These are phyloP conservation scores for Danaus melanippus DNA, from an alignment of 1,140 invertebrate genomes.

Conservation along the genomic window DNA sequence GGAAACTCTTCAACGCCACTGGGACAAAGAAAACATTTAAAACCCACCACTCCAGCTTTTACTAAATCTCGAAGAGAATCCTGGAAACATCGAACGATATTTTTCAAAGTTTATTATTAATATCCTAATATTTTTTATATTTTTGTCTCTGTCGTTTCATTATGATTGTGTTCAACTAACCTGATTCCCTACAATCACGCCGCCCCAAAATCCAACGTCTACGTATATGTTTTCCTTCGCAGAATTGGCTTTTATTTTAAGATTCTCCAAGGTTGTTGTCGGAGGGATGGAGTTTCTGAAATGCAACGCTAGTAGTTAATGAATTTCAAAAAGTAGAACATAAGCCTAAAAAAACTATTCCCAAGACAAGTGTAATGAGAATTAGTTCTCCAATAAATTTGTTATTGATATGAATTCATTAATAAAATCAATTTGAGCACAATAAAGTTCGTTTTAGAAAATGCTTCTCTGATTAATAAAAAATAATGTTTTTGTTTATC, in stretches of 20 bases:
- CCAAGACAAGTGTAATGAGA: too few species aligned
- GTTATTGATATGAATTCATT: too few species aligned
- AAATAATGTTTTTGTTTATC: too few species aligned
- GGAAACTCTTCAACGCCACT: conserved; percentile 79
- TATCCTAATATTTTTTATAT: too few species aligned
- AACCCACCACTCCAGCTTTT: conserved; percentile 78
- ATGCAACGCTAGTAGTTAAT: conserved; percentile 4
- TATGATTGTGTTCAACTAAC: conserved; percentile 30
- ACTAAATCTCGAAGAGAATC: conserved; percentile 75
- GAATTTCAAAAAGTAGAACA: too few species aligned
- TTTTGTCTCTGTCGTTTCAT: too few species aligned
- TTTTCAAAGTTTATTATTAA: too few species aligned
- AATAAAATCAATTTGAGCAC: too few species aligned
- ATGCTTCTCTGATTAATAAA: too few species aligned
- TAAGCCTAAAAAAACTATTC: too few species aligned
- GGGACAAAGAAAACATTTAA: conserved; percentile 82
- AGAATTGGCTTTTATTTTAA: conserved; percentile 74
- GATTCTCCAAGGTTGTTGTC: conserved; percentile 76
- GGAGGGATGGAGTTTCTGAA: conserved; percentile 80
- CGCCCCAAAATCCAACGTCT: conserved; percentile 85
- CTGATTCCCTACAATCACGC: conserved; percentile 77
- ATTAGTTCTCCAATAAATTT: too few species aligned
- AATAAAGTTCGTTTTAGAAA: too few species aligned
- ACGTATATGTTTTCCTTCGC: conserved; percentile 77
- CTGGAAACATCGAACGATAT: conserved; percentile 42